These are phyloP conservation scores for Rhopalosiphum nymphaeae DNA, from an alignment of 2,888 invertebrate genomes.

Conservation along the genomic window DNA sequence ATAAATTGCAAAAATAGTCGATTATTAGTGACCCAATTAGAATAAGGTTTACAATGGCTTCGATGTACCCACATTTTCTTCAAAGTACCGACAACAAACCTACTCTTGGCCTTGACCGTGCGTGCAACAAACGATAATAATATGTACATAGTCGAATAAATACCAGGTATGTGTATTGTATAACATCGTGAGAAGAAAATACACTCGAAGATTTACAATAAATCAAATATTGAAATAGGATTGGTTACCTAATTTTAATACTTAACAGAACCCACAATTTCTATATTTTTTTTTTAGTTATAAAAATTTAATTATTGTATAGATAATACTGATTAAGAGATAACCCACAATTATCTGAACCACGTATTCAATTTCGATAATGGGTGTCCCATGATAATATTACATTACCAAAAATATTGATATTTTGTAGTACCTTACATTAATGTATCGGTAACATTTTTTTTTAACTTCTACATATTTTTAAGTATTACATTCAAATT, in stretches of 20 bases:
- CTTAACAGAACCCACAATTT: not conserved
- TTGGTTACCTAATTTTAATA: not conserved
- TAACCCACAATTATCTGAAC: not conserved
- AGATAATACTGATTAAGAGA: not conserved
- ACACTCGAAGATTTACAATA: not conserved
- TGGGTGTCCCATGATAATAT: slow-evolving; percentile 15
- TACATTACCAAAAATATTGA: slow-evolving; percentile 1
- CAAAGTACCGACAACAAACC: slow-evolving; percentile 35
- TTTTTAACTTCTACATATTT: not conserved
- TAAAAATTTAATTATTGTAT: not conserved
- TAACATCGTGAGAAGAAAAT: slow-evolving; percentile 28
- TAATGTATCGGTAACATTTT: not conserved
- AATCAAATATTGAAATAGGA: not conserved
- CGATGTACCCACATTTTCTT: slow-evolving; percentile 48
- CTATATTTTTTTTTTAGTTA: not conserved
- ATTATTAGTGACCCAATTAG: slow-evolving; percentile 57
- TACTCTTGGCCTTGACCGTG: slow-evolving; percentile 61
- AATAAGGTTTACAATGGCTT: slow-evolving; percentile 55
- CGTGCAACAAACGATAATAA: slow-evolving; percentile 39
- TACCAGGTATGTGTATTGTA: not conserved
- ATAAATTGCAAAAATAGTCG: slow-evolving; percentile 34
- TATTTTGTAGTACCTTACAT: not conserved
- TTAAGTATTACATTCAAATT: not conserved
- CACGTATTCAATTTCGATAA: not conserved
- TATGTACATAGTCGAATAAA: not conserved